Percentiles rank a stretch among this genome's conserved stretches.
Evolutionary conservation across 2,113 vertebrate species (phyloP).

Genomic region (Pituophis catenifer): DNA sequence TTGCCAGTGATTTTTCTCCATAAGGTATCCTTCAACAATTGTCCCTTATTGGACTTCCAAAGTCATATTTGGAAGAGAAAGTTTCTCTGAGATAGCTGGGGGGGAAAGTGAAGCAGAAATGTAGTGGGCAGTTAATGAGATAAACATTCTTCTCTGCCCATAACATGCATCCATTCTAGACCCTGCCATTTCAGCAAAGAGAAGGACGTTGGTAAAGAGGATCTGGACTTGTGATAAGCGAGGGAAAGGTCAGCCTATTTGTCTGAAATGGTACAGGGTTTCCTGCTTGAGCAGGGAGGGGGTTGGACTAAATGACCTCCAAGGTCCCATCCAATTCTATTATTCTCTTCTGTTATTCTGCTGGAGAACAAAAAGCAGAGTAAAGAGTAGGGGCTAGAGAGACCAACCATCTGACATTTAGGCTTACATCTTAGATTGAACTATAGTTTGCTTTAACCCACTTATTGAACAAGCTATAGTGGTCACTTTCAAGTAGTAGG

Average conservation of each 20-base stretch:
- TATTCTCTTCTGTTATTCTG: neutral
- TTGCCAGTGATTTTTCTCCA: neutral
- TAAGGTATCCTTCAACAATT: neutral
- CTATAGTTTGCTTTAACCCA: neutral
- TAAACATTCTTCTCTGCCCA: neutral
- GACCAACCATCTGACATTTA: neutral
- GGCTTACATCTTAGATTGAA: neutral
- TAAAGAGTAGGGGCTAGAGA: neutral
- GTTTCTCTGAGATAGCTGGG: neutral
- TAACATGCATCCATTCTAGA: neutral
- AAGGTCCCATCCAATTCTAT: neutral
- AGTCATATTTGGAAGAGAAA: neutral
- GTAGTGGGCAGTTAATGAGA: neutral
- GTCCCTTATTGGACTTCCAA: neutral
- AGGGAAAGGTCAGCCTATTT: neutral
- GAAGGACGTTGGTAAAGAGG: neutral
- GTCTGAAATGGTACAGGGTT: too few relatives aligned
- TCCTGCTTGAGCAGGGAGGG: too few relatives aligned
- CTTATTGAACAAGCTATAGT: neutral
- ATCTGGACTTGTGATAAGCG: neutral
- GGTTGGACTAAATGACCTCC: neutral
- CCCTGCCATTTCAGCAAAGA: neutral
- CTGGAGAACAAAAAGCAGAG: neutral
- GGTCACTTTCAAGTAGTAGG: neutral
- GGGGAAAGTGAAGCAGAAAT: neutral